Evolutionary conservation across 2,888 invertebrate species (phyloP).

Genomic region (Auanema freiburgensis): DNA sequence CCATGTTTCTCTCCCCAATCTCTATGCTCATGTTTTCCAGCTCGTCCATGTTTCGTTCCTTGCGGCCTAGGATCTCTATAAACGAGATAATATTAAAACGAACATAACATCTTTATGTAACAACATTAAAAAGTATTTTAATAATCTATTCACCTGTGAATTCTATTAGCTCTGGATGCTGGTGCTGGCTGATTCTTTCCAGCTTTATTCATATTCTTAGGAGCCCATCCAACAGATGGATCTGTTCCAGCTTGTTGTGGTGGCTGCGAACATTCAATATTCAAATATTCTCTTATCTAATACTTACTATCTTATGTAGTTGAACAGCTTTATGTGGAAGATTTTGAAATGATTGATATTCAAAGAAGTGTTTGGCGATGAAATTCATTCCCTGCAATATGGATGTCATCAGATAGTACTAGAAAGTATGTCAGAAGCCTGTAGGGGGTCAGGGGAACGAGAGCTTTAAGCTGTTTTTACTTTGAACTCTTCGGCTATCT

Average conservation of each 20-base stretch:
- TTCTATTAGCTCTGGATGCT: slow-evolving; percentile 54
- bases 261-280: slow-evolving; percentile 41
- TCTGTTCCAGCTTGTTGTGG: slow-evolving; percentile 60
- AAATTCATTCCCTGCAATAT: slow-evolving; percentile 61
- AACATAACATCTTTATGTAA: too few relatives aligned
- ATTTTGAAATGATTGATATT: slow-evolving; percentile 63
- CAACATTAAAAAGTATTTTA: background rate
- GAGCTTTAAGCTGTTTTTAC: too few relatives aligned
- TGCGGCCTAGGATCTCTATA: slow-evolving; percentile 44
- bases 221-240: slow-evolving; percentile 61
- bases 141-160: slow-evolving; percentile 29
- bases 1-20: slow-evolving; percentile 63
- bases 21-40: slow-evolving; percentile 59
- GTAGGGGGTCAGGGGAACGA: too few relatives aligned
- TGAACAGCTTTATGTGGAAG: slow-evolving; percentile 63
- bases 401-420: too few relatives aligned
- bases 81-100: background rate
- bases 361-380: slow-evolving; percentile 64
- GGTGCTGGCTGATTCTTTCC: slow-evolving; percentile 61
- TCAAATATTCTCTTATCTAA: background rate
- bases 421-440: too few relatives aligned
- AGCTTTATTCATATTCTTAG: slow-evolving; percentile 58
- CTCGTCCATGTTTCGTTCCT: slow-evolving; percentile 55
- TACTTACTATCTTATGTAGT: slow-evolving; percentile 60
- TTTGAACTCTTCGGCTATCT: too few relatives aligned